Conservation (phyloP, 2,797 vertebrate genomes). For the Carapus acus region DNA sequence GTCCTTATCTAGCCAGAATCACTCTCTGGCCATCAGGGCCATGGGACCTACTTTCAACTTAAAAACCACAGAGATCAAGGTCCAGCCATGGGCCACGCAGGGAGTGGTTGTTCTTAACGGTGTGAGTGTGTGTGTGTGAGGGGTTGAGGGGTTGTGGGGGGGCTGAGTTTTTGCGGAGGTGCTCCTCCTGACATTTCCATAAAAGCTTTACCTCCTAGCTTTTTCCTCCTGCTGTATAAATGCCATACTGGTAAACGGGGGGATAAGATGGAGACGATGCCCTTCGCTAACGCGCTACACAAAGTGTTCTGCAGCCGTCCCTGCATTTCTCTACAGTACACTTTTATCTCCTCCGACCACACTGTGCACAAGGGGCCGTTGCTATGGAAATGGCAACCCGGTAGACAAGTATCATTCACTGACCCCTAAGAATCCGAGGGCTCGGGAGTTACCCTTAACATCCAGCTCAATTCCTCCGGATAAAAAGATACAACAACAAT, state of each 20-base stretch:
- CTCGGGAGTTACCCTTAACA: slow-evolving; percentile 50
- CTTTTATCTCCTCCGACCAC: slow-evolving; percentile 33
- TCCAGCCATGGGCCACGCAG: slow-evolving; percentile 64
- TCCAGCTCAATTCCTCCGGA: slow-evolving; percentile 49
- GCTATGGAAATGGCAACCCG: slow-evolving; percentile 44
- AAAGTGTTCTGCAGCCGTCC: neutral
- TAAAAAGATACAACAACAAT: slow-evolving; percentile 55
- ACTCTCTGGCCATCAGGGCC: slow-evolving; percentile 63
- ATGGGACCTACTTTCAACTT: slow-evolving; percentile 75
- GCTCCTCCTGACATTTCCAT: slow-evolving; percentile 27
- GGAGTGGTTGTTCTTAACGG: slow-evolving; percentile 64
- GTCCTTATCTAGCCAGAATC: slow-evolving; percentile 71
- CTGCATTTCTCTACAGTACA: slow-evolving; percentile 17
- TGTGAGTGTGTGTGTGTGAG: no score
- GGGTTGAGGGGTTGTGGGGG: slow-evolving; percentile 54
- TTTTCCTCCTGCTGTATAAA: slow-evolving; percentile 5
- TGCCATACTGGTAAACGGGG: slow-evolving; percentile 6
- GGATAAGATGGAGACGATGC: neutral
- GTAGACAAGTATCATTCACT: slow-evolving; percentile 51
- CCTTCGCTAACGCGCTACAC: neutral
- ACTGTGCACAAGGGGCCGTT: slow-evolving; percentile 30
- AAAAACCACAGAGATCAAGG: slow-evolving; percentile 73
- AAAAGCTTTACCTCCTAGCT: slow-evolving; percentile 14
- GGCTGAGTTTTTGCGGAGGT: slow-evolving; percentile 34
- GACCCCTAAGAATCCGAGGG: slow-evolving; percentile 50